Conservation (phyloP, 2,113 vertebrate species). For the Callipepla squamata region DNA sequence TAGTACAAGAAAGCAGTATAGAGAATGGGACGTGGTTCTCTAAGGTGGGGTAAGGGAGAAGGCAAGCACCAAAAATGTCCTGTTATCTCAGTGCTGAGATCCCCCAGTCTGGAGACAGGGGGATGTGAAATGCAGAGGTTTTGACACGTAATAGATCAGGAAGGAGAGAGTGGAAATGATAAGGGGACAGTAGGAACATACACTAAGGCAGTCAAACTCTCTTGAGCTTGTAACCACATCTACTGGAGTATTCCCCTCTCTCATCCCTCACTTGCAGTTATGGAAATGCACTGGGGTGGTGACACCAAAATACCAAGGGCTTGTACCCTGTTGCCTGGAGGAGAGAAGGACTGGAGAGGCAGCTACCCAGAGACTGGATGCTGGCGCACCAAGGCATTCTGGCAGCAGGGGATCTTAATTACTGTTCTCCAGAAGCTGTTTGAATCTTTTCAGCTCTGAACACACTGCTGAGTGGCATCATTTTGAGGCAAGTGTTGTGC, state of each 20-base stretch:
- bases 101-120: neutral
- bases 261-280: neutral
- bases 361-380: neutral
- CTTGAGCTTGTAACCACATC: neutral
- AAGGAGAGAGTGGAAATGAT: neutral
- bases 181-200: neutral
- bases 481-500: neutral
- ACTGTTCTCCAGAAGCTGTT: neutral
- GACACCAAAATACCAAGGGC: neutral
- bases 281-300: neutral
- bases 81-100: neutral
- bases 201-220: neutral
- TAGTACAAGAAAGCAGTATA: neutral
- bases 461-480: neutral
- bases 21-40: neutral
- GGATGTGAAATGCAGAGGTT: neutral
- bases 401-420: neutral
- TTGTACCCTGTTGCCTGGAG: neutral
- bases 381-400: neutral
- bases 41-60: neutral
- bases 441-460: neutral
- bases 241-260: neutral
- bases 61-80: neutral
- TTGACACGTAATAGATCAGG: neutral
- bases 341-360: neutral